Percentiles rank a stretch among this genome's conserved stretches.
These are phyloP conservation scores for Mirounga angustirostris DNA, from an alignment of 2,113 vertebrate genomes.

Conservation along the genomic window DNA sequence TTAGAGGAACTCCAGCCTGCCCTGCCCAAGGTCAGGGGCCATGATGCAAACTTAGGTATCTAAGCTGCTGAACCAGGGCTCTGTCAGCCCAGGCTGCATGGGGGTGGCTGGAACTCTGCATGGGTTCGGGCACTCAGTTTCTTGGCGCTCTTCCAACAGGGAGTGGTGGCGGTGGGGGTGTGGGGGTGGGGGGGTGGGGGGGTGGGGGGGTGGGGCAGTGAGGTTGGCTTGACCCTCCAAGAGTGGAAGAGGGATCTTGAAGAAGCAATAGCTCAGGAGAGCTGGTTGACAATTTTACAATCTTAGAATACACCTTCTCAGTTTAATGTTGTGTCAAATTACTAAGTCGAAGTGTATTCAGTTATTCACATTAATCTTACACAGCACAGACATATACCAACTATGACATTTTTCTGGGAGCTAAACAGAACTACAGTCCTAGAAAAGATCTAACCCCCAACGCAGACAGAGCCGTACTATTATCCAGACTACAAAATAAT, in stretches of 20 bases:
- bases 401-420: not conserved
- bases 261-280: not conserved
- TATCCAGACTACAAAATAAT: not conserved
- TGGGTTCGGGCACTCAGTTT: too few relatives aligned
- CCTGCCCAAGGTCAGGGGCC: too few relatives aligned
- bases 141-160: not conserved
- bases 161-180: too few relatives aligned
- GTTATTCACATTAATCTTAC: not conserved
- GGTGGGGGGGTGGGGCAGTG: too few relatives aligned
- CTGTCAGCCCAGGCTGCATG: rapidly evolving
- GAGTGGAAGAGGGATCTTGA: not conserved
- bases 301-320: not conserved
- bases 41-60: not conserved
- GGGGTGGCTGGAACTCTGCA: too few relatives aligned
- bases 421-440: not conserved
- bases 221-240: not conserved
- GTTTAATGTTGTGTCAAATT: not conserved
- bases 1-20: not conserved
- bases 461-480: not conserved
- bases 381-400: not conserved
- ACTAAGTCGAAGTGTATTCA: not conserved
- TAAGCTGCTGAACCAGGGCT: too few relatives aligned
- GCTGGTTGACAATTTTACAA: not conserved
- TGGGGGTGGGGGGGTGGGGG: too few relatives aligned
- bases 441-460: not conserved